Conservation (phyloP, 2,888 invertebrate species). For the Halictus quadricinctus region DNA sequence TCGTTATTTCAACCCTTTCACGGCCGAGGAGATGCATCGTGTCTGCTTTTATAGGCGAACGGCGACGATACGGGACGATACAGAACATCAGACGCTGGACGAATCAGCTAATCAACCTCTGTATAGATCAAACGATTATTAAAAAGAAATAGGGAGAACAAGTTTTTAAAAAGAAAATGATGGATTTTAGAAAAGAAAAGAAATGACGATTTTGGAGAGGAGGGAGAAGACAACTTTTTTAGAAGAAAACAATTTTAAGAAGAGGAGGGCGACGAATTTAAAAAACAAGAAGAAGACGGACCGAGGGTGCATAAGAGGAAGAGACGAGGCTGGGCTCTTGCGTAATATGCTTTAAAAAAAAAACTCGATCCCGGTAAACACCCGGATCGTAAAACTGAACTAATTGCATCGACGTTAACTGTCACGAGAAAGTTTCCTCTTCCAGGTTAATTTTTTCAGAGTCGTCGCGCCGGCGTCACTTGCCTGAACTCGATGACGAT, state of each 20-base stretch:
- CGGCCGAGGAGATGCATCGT: constrained; percentile 45
- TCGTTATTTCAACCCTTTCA: constrained; percentile 55
- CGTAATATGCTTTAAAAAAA: constrained; percentile 24
- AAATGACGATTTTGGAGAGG: too few species aligned
- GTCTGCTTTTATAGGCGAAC: constrained; percentile 4
- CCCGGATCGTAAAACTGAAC: constrained; percentile 26
- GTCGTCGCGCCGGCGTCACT: constrained; percentile 20
- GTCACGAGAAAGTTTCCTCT: constrained; percentile 54
- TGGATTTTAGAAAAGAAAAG: too few species aligned
- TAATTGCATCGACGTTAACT: constrained; percentile 27
- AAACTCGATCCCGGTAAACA: constrained; percentile 8
- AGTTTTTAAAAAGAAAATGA: too few species aligned
- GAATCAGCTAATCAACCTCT: not conserved
- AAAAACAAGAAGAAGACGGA: not conserved
- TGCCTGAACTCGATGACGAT: constrained; percentile 5
- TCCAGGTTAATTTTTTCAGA: constrained; percentile 45
- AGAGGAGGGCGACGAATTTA: not conserved
- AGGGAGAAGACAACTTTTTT: too few species aligned
- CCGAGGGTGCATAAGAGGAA: not conserved
- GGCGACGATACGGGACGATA: not conserved
- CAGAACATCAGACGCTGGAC: not conserved
- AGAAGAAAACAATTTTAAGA: too few species aligned
- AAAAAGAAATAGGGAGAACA: too few species aligned
- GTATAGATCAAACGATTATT: too few species aligned
- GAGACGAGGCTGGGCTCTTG: not conserved